Evolutionary conservation across 2,113 vertebrate genomes (phyloP), one percentile per base, ranked within the genome.

Genomic region (Entelurus aequoreus): DNA sequence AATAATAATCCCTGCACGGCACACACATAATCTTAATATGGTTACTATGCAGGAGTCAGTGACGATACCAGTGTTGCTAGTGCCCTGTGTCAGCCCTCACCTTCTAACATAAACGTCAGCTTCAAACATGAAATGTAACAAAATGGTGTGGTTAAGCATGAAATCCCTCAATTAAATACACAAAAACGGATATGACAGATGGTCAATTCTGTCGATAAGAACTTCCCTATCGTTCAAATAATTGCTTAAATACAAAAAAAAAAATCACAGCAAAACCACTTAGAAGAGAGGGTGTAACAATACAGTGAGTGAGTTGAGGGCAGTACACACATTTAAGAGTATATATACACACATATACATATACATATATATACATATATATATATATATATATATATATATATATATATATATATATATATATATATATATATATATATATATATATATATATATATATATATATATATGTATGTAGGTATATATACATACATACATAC

Each of bases 231-330:
- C 4, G 1, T 28, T 7, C 19, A 44, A 44, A 44, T 13, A 15
- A 54, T 74, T 72, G 63, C 80, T 87, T 87, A 86, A 88, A 86
- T 84, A 89, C 68, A 65, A 82, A 80, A 71, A 19, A 71, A 19
- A 3, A 44, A 65, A 63, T 67, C 69, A 87, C 69, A 76, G 68
- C 50, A 60, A 69, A 68, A 66, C 62, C 71, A 73, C 62, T 59
- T 54, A 64, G 80, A 79, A 70, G 16, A n/a, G 8, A 63, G 16
- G 8, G 50, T 50, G 65, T 58, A 72, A 81, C 69, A 62, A 55
- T 74, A 86, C 88, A 84, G 80, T 86, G 86, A 79, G 70, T 62
- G 74, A 74, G 38, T 47, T 58, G 71, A 78, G 74, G 72, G 77
- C 87, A 89, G 88, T 88, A 83, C 79, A 88, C 71, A 79, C 63